phyloP scores from a whole-genome alignment of 2,113 vertebrate species.

The Bos javanicus region DNA sequence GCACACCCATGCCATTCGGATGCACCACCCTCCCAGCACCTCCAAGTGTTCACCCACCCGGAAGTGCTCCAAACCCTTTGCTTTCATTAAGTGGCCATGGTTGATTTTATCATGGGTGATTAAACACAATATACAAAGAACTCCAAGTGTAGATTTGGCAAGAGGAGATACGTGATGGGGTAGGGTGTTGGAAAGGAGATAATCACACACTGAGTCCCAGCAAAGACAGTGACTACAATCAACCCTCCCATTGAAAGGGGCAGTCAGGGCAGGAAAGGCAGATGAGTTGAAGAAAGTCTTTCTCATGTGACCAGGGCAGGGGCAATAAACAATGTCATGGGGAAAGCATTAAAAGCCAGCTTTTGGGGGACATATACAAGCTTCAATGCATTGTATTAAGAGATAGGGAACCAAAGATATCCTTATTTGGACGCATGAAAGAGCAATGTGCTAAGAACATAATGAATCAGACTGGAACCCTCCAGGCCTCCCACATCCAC shows the following conservation, averaged over 20 bases:
- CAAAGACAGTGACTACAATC: not conserved
- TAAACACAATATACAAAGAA: not conserved
- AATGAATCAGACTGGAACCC: not conserved
- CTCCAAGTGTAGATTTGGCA: not conserved
- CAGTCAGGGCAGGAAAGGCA: not conserved
- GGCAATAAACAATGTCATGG: not conserved
- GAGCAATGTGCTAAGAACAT: not conserved
- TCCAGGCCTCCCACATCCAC: not conserved
- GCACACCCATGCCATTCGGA: not conserved
- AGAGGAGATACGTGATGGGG: not conserved
- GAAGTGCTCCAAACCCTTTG: not conserved
- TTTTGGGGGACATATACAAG: not conserved
- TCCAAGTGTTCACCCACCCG: not conserved
- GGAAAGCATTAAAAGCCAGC: not conserved
- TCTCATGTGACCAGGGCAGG: not conserved
- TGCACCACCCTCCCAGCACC: not conserved
- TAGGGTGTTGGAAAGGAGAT: not conserved
- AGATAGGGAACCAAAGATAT: not conserved
- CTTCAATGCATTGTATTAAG: not conserved
- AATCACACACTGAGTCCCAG: not conserved
- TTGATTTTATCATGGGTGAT: not conserved
- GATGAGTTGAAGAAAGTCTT: not conserved
- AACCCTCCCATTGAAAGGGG: not conserved
- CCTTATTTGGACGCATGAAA: accelerated
- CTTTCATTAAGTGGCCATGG: not conserved